These are phyloP conservation scores for Torymus aiolomorphi DNA, from an alignment of 2,888 invertebrate genomes.

Conservation along the genomic window DNA sequence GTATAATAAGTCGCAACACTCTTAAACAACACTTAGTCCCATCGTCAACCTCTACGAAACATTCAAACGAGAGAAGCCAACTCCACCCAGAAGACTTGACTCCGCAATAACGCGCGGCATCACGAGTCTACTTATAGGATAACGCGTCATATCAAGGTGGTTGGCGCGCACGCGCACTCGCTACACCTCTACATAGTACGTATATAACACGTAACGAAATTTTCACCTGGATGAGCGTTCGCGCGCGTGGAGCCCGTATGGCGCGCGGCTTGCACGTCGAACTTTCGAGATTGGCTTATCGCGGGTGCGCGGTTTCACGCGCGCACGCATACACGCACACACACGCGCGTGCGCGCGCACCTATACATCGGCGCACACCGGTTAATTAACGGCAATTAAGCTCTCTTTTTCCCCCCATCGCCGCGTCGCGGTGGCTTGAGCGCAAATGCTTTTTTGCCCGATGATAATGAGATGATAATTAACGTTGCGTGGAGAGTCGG, in stretches of 20 bases:
- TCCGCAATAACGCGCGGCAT: no score
- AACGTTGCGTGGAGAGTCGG: not conserved
- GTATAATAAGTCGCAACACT: no score
- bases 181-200: no score
- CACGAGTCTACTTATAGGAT: no score
- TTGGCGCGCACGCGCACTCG: no score
- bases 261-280: not conserved
- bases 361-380: constrained; percentile 5
- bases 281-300: constrained; percentile 54
- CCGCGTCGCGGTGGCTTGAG: not conserved
- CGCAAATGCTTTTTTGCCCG: not conserved
- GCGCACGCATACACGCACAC: not conserved
- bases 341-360: not conserved
- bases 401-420: not conserved
- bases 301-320: constrained; percentile 1
- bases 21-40: no score
- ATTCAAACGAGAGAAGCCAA: no score
- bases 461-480: no score
- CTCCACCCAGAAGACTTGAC: no score
- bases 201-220: not conserved
- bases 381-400: constrained; percentile 39
- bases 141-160: no score
- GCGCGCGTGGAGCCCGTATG: constrained; percentile 36
- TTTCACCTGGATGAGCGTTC: constrained; percentile 34
- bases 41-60: no score